Conservation (phyloP, 2,113 vertebrate genomes). For the Micronycteris hirsuta region DNA sequence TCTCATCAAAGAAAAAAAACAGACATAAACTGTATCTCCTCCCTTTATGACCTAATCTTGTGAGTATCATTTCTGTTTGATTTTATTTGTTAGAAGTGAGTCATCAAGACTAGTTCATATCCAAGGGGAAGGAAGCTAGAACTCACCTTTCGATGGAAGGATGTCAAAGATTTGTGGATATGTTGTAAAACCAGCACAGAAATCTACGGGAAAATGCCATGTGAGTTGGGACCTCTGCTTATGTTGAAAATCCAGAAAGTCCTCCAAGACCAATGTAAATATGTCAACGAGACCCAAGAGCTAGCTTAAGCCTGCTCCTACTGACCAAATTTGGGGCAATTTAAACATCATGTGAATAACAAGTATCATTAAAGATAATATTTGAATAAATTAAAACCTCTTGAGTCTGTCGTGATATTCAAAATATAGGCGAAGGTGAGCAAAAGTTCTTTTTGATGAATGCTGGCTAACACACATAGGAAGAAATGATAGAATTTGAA, state of each 20-base stretch:
- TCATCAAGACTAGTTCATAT: background rate
- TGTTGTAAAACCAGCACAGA: background rate
- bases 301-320: background rate
- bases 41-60: background rate
- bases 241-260: background rate
- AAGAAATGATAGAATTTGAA: background rate
- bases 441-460: background rate
- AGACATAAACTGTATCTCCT: background rate
- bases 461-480: background rate
- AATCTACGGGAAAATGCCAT: background rate
- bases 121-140: background rate
- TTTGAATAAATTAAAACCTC: background rate
- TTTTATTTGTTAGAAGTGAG: background rate
- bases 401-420: background rate
- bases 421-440: background rate
- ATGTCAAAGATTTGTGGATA: background rate
- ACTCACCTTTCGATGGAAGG: background rate
- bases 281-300: background rate
- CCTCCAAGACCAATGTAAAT: background rate
- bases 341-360: background rate
- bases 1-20: background rate
- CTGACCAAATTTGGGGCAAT: background rate
- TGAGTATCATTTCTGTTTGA: background rate
- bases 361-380: background rate
- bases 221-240: background rate